Conservation (phyloP, 2,113 vertebrate species). For the Fulmarus glacialis region DNA sequence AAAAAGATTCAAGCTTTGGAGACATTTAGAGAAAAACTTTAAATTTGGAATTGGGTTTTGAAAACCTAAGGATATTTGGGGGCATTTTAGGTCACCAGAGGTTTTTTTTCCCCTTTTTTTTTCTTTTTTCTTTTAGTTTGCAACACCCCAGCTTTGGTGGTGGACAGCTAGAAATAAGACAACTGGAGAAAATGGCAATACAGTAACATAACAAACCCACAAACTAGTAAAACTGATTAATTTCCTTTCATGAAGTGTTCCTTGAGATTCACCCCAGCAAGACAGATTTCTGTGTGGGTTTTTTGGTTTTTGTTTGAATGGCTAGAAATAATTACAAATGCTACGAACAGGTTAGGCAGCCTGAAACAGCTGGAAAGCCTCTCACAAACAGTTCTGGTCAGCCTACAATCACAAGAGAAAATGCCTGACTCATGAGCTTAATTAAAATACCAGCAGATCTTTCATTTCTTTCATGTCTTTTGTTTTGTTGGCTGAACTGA, state of each 20-base stretch:
- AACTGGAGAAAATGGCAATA: neutral
- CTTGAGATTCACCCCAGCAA: neutral
- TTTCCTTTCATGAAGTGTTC: neutral
- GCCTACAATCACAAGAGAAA: neutral
- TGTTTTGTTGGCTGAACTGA: neutral
- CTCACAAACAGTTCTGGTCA: neutral
- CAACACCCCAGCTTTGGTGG: neutral
- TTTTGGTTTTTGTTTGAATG: neutral
- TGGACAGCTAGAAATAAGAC: neutral
- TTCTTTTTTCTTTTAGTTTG: neutral
- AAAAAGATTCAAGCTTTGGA: neutral
- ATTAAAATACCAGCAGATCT: neutral
- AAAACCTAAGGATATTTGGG: neutral
- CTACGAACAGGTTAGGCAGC: neutral
- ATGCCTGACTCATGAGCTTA: neutral
- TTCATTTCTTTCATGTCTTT: neutral
- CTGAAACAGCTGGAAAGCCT: neutral
- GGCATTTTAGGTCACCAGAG: neutral
- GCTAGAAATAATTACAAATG: neutral
- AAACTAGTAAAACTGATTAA: neutral
- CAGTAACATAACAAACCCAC: neutral
- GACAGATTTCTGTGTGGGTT: neutral
- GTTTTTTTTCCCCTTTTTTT: too few species aligned
- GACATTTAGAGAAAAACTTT: neutral
- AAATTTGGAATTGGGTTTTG: neutral